Percentiles rank a stretch among this genome's conserved stretches.
Evolutionary conservation across 2,888 invertebrate genomes (phyloP).

Genomic region (Hybos culiciformis): DNA sequence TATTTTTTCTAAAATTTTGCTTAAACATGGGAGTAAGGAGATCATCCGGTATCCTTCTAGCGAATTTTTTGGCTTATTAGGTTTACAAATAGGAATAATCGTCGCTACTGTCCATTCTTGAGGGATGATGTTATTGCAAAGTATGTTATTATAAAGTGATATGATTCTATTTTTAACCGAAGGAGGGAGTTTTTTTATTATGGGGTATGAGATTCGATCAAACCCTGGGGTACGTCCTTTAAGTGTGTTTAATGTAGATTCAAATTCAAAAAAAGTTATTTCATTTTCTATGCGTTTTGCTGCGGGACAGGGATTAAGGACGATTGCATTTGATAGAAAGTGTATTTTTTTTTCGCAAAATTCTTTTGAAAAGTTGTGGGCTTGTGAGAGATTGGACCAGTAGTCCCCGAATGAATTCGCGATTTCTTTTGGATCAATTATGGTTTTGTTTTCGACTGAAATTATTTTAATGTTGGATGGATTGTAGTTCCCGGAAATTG

Average conservation of each 20-base stretch:
- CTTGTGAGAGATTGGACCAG: not conserved
- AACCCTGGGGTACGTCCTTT: not conserved
- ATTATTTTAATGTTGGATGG: not conserved
- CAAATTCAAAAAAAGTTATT: not conserved
- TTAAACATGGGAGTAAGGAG: too few relatives aligned
- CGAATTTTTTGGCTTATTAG: not conserved
- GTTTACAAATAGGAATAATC: not conserved
- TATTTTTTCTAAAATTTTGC: too few relatives aligned
- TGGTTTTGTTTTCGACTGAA: not conserved
- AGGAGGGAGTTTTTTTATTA: too few relatives aligned
- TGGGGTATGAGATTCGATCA: not conserved
- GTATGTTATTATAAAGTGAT: not conserved
- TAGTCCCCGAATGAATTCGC: not conserved
- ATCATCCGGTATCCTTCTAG: too few relatives aligned
- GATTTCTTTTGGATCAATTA: not conserved
- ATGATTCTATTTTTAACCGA: too few relatives aligned
- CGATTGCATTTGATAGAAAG: not conserved
- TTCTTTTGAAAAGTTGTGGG: not conserved
- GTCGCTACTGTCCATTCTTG: not conserved
- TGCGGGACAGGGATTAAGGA: not conserved
- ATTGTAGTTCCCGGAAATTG: not conserved
- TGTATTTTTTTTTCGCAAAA: not conserved
- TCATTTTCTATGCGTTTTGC: conserved; percentile 1
- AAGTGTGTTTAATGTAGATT: not conserved
- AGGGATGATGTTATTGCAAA: not conserved